Base-by-base conservation (phyloP, 2,888 invertebrate genomes). In the Bruchidius siliquastri region DNA sequence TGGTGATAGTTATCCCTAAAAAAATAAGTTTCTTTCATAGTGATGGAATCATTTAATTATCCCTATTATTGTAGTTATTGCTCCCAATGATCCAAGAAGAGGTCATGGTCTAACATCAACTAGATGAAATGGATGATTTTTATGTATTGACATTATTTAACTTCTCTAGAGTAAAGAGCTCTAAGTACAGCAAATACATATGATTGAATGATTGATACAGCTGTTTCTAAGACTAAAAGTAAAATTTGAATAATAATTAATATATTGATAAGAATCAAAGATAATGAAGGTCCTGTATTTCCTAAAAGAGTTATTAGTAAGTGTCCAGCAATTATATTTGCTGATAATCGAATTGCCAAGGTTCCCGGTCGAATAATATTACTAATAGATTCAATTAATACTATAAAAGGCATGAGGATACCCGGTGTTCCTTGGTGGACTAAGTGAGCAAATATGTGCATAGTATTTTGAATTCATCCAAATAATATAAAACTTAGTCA, bases 291-390 rank as follows among this genome's bases (percentile, higher is more conserved):
- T 22, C 85, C 88, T 1, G 86, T 88, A 77, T 88, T 87, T 75
- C 90, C 89, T 82, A 92, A 81, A 80, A 93, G 79, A 0, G 91
- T 91, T 88, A 93, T 85, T 83, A 93, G 79, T 85, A 93, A 83
- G 84, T 93, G 92, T 0, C 92, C 92, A 0, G 93, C 92, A 88
- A 92, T 92, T 90, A 93, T 92, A 88, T 93, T 93, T n/a, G 93
- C 93, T 4, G 91, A 89, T 88, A 93, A 83, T 77, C 93, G 92
- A 74, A 93, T 89, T 0, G 91, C 90, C 87, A 93, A 85, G 2
- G 93, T 93, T 84, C 89, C 87, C 0, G 92, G 92, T 0, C 74
- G 77, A 69, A 78, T 76, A 78, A 92, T 80, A 87, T 92, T 92
- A 81, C 92, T 93, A 86, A 92, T 90, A 67, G 91, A 89, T 91